These are phyloP conservation scores for Melanotaenia maccullochi DNA, from an alignment of 2,797 vertebrate genomes.

Conservation along the genomic window DNA sequence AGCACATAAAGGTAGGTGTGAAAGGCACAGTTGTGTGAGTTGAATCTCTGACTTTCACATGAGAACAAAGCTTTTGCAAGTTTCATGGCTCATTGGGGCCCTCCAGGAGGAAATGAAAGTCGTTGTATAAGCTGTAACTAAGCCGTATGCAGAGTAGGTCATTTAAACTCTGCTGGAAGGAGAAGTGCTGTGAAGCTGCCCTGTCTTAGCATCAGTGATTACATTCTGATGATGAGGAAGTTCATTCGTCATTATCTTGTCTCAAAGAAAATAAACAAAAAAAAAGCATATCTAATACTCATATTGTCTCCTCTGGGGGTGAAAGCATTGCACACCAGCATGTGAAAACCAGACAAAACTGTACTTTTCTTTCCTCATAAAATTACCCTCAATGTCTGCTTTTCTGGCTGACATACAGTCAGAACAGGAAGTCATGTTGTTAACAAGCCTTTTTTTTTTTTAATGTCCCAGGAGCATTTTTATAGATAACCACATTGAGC, in stretches of 20 bases:
- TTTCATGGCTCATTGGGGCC: conserved; percentile 12
- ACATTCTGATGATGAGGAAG: background rate
- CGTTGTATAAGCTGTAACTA: conserved; percentile 48
- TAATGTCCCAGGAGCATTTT: conserved; percentile 15
- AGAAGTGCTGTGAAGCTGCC: conserved; percentile 22
- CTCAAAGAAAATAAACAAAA: background rate
- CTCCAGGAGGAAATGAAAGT: conserved; percentile 48
- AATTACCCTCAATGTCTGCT: conserved; percentile 4
- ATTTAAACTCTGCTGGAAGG: conserved; percentile 32
- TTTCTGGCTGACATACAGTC: background rate
- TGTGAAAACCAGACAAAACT: conserved; percentile 25
- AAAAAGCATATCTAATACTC: background rate
- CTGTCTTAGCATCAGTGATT: background rate
- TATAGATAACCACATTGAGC: background rate
- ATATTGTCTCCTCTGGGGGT: conserved; percentile 2
- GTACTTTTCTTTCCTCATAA: conserved; percentile 2
- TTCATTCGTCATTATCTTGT: conserved; percentile 5
- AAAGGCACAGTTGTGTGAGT: conserved; percentile 28
- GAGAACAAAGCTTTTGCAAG: conserved; percentile 1
- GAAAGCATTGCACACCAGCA: conserved; percentile 4
- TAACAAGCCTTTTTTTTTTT: background rate
- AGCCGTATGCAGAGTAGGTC: conserved; percentile 25
- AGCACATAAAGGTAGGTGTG: conserved; percentile 21
- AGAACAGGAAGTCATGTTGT: background rate
- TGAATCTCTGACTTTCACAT: conserved; percentile 2